Conservation (phyloP, 2,797 vertebrate genomes). For the Apogon talboti region DNA sequence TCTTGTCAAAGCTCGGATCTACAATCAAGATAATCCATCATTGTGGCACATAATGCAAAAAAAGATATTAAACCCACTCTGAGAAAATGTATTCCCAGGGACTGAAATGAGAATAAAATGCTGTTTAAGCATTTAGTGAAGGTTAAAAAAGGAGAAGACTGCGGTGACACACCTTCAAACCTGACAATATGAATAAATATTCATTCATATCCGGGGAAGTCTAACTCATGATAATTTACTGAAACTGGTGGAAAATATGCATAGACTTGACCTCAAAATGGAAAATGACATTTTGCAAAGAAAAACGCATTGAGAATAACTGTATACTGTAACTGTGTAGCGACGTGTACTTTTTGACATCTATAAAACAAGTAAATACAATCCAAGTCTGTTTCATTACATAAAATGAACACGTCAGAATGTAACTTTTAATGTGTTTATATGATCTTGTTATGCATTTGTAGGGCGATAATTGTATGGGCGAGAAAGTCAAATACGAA, state of each 20-base stretch:
- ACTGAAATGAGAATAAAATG: slow-evolving; percentile 75
- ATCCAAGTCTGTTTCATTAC: no score
- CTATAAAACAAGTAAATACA: no score
- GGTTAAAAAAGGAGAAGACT: slow-evolving; percentile 69
- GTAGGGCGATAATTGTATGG: no score
- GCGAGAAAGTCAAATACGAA: not conserved
- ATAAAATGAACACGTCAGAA: no score
- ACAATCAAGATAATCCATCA: slow-evolving; percentile 84
- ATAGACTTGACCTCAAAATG: not conserved
- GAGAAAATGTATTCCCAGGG: slow-evolving; percentile 73
- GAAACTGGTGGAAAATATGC: slow-evolving; percentile 7
- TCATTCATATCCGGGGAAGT: slow-evolving; percentile 27
- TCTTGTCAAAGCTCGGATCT: slow-evolving; percentile 76
- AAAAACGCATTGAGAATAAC: no score
- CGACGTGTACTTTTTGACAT: no score
- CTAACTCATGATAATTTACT: slow-evolving; percentile 19
- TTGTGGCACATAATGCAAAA: slow-evolving; percentile 79
- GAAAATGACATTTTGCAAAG: slow-evolving; percentile 1
- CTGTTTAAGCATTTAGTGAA: slow-evolving; percentile 79
- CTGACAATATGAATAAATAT: slow-evolving; percentile 45
- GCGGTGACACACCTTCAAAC: slow-evolving; percentile 44
- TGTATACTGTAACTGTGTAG: no score
- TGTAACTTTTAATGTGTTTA: no score
- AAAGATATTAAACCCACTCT: slow-evolving; percentile 79
- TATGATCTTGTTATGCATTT: no score